Evolutionary conservation across 2,888 invertebrate species (phyloP).

Genomic region (Scrobipalpa costella): DNA sequence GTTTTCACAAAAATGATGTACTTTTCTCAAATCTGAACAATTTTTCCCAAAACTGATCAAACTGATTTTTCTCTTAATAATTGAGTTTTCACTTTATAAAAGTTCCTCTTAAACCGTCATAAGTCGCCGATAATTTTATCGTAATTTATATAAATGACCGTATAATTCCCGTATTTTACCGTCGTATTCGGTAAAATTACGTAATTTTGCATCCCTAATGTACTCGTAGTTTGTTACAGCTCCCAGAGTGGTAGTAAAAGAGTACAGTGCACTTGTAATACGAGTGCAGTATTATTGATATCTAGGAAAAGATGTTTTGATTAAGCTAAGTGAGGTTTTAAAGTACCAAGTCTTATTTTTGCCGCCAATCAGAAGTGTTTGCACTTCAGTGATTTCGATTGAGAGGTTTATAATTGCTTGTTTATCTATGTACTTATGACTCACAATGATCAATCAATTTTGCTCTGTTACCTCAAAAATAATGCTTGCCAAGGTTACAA

Average conservation of each 20-base stretch:
- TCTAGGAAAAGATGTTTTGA: neutral
- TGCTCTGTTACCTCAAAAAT: no score
- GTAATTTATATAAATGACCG: no score
- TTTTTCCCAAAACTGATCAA: neutral
- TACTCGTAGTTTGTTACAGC: neutral
- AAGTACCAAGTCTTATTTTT: neutral
- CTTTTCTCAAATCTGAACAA: neutral
- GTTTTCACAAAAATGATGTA: neutral
- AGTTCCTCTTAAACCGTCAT: no score
- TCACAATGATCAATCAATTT: no score
- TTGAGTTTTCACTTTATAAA: no score
- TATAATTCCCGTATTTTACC: no score
- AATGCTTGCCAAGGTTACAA: no score
- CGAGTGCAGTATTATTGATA: conserved; percentile 13
- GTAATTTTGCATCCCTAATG: neutral
- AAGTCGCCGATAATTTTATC: no score
- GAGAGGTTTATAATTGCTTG: no score
- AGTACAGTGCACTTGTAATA: conserved; percentile 1
- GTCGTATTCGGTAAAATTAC: no score
- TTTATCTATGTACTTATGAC: no score
- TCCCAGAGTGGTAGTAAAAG: neutral
- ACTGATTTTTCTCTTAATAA: no score
- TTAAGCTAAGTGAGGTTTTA: neutral
- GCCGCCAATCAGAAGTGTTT: neutral
- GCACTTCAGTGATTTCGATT: neutral